Evolutionary conservation across 2,888 invertebrate species (phyloP), one percentile per base, ranked within the genome.

Genomic region (Entomobrya multifasciata): DNA sequence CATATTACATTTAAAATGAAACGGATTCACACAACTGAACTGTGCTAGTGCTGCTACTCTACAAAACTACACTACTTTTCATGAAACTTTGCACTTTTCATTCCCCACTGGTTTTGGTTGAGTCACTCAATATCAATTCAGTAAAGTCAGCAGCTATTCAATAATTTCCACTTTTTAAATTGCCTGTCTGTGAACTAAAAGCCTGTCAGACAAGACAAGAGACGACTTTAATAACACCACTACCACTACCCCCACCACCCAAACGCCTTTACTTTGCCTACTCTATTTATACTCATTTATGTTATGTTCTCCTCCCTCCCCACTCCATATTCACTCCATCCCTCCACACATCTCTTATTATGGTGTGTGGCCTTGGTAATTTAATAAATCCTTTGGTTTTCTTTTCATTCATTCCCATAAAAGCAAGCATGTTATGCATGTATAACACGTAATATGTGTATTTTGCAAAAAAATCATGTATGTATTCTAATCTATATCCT

Each of bases 81-180:
- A 79, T 79, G 22, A 80, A 80, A 80, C 80, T 80, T 67, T 80
- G 47, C 80, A 80, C 80, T 80, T 80, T 65, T 62, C 67, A 17
- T 60, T 57, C 57, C 22, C 25, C 13, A 8, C 25, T 22, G 57
- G 10, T 13, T 57, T 22, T 36, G 22, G 25, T n/a, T 57, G 20
- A 55, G n/a, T 74, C 74, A 30, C 27, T 47, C 20, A 72, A 41
- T 70, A 13, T 70, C 30, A 70, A 10, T 55, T 55, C n/a, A 55
- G 15, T 20, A 17, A 20, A 55, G 17, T 15, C 70, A 41, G 74
- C 62, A 41, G 74, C 62, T 62, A 79, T 65, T 79, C 79, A 65
- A 80, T 67, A 80, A 67, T 47, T 67, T 80, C 65, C 62, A 44
- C 80, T 60, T 60, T 79, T 79, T 62, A 47, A 77, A 57, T n/a